phyloP scores from a whole-genome alignment of 2,797 vertebrate species.

The Melanotaenia boesemani region DNA sequence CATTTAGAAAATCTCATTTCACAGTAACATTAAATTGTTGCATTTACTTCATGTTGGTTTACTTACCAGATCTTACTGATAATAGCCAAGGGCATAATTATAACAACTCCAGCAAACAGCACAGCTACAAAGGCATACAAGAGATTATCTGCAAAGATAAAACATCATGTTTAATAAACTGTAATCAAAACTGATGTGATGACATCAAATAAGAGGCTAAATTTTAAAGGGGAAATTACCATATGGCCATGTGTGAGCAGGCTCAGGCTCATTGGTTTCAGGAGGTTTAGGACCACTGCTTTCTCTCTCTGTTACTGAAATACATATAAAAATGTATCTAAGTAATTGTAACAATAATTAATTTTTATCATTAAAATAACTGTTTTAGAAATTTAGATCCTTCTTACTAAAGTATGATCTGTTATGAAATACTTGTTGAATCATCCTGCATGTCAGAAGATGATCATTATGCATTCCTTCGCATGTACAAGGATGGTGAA shows the following conservation, averaged over 20 bases:
- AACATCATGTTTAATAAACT: not conserved
- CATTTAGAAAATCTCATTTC: not conserved
- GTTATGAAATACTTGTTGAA: conserved; percentile 87
- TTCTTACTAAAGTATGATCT: conserved; percentile 87
- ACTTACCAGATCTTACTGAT: conserved; percentile 87
- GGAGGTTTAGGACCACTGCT: conserved; percentile 30
- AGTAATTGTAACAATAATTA: not conserved
- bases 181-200: not conserved
- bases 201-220: not conserved
- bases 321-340: not conserved
- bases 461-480: conserved; percentile 58
- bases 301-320: conserved; percentile 56
- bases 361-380: not conserved
- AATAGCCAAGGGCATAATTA: conserved; percentile 81
- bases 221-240: conserved; percentile 47
- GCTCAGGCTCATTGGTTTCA: conserved; percentile 22
- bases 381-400: not conserved
- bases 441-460: conserved; percentile 80
- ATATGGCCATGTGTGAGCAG: conserved; percentile 26
- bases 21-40: not conserved
- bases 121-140: conserved; percentile 79
- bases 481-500: conserved; percentile 88
- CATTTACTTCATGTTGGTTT: not conserved
- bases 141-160: conserved; percentile 73
- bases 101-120: conserved; percentile 80